phyloP scores from a whole-genome alignment of 2,797 vertebrate genomes.

The Cuculus canorus region DNA sequence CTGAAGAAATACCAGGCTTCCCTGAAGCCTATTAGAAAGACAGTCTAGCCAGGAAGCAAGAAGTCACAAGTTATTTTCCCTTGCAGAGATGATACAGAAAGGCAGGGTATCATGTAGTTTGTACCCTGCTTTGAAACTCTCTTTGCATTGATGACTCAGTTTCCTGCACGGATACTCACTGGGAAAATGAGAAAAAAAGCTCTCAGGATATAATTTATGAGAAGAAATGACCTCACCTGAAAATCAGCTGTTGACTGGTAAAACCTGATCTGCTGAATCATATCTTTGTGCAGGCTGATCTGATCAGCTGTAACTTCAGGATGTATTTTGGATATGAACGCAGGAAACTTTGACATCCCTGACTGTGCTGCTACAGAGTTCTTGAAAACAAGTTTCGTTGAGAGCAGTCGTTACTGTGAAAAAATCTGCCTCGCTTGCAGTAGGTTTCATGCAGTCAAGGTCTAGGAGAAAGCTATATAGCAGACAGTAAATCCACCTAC shows the following conservation, averaged over 20 bases:
- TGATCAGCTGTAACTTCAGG: neutral
- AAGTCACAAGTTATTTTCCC: neutral
- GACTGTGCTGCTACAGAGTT: neutral
- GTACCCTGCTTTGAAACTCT: neutral
- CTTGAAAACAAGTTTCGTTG: neutral
- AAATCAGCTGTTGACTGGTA: neutral
- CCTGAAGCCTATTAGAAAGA: neutral
- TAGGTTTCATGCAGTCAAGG: conserved; percentile 16
- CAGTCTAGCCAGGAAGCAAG: neutral
- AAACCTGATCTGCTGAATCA: neutral
- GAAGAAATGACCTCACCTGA: neutral
- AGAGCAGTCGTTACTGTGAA: neutral
- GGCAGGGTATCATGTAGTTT: neutral
- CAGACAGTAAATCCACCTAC: conserved; percentile 54
- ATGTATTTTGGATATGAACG: neutral
- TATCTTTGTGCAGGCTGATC: neutral
- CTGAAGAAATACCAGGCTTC: neutral
- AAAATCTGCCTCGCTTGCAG: conserved; percentile 25
- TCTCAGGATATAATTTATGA: neutral
- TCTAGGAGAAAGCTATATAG: conserved; percentile 51
- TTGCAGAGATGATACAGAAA: neutral
- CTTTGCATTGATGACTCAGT: neutral
- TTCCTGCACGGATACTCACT: neutral
- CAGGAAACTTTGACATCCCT: neutral
- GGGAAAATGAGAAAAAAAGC: neutral